Conservation (phyloP, 2,797 vertebrate species). For the Hozukius guyotensis region DNA sequence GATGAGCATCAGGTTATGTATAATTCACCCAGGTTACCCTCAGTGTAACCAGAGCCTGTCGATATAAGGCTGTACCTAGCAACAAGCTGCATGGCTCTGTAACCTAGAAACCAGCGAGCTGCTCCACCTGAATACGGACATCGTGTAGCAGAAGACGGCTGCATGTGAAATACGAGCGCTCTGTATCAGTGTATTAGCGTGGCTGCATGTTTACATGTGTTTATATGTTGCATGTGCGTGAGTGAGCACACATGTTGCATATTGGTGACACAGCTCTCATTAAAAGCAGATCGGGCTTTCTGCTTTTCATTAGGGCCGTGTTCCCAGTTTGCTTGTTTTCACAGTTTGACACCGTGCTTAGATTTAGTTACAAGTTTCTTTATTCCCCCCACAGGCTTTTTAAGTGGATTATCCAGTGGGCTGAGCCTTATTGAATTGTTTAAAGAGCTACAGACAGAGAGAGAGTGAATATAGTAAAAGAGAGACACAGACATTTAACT, state of each 20-base stretch:
- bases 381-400: slow-evolving; percentile 69
- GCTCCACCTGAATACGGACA: slow-evolving; percentile 43
- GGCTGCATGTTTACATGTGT: slow-evolving; percentile 25
- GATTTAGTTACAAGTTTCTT: slow-evolving; percentile 73
- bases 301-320: slow-evolving; percentile 72
- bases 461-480: slow-evolving; percentile 21
- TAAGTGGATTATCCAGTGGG: slow-evolving; percentile 70
- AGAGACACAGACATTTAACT: slow-evolving; percentile 54
- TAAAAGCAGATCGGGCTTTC: slow-evolving; percentile 44
- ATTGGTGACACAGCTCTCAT: slow-evolving; percentile 30
- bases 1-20: slow-evolving; percentile 77
- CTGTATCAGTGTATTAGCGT: background rate
- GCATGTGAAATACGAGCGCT: background rate
- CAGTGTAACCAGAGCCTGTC: slow-evolving; percentile 73
- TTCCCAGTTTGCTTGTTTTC: slow-evolving; percentile 72
- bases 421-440: slow-evolving; percentile 65
- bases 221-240: slow-evolving; percentile 24
- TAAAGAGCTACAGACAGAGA: slow-evolving; percentile 40
- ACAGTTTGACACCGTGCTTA: slow-evolving; percentile 71
- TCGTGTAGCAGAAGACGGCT: background rate
- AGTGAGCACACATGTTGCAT: slow-evolving; percentile 33
- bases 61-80: slow-evolving; percentile 63
- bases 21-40: slow-evolving; percentile 79
- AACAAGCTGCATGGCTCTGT: slow-evolving; percentile 61
- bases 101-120: slow-evolving; percentile 65